These are phyloP conservation scores for Myathropa florea DNA, from an alignment of 2,888 invertebrate genomes.

Conservation along the genomic window DNA sequence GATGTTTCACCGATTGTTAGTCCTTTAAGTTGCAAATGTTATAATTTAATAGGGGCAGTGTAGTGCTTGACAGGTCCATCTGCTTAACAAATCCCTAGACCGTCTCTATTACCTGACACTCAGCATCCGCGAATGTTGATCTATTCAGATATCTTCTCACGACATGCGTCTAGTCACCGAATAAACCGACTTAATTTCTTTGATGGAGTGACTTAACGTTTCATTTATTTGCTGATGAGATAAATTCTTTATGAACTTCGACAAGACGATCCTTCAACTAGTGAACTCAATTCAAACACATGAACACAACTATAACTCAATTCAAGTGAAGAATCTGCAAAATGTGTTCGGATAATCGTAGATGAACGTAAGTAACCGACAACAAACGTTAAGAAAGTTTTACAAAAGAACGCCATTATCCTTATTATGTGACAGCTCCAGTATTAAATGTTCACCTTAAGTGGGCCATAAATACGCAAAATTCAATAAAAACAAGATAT, in stretches of 20 bases:
- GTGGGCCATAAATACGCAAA: conserved; percentile 2
- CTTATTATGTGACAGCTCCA: neutral
- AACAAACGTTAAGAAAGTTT: neutral
- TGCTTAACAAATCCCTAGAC: too few relatives aligned
- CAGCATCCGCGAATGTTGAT: too few relatives aligned
- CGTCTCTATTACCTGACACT: too few relatives aligned
- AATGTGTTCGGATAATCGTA: neutral
- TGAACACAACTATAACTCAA: neutral
- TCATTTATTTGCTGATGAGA: neutral
- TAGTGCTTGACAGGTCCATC: too few relatives aligned
- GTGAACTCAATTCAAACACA: neutral
- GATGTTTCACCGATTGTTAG: too few relatives aligned
- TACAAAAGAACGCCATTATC: neutral
- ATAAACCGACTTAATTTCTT: too few relatives aligned
- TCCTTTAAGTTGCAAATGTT: too few relatives aligned
- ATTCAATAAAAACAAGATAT: conserved; percentile 9
- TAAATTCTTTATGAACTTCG: neutral
- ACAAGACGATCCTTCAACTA: neutral
- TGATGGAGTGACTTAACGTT: too few relatives aligned
- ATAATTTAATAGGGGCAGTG: too few relatives aligned
- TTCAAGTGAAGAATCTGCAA: neutral
- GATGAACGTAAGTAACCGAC: neutral
- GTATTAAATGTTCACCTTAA: neutral
- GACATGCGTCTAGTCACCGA: too few relatives aligned
- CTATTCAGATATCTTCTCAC: too few relatives aligned